Evolutionary conservation across 2,797 vertebrate genomes (phyloP).

Genomic region (Amblyraja radiata): DNA sequence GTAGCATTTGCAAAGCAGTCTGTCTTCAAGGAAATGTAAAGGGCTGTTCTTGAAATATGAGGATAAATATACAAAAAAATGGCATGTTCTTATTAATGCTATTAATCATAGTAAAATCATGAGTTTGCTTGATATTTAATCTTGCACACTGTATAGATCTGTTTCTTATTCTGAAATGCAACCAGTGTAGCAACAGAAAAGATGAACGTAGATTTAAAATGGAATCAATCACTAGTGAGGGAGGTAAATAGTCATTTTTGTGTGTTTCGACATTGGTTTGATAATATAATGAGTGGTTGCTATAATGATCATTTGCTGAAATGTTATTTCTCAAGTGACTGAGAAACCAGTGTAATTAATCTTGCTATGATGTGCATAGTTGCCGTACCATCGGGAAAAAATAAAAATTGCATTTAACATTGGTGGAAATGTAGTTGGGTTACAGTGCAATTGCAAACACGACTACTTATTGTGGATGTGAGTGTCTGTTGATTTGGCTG

Average conservation of each 20-base stretch:
- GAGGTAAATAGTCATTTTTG: background rate
- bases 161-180: background rate
- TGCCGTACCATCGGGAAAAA: background rate
- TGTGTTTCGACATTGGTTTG: background rate
- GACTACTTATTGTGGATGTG: background rate
- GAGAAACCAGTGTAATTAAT: background rate
- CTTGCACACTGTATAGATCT: too few relatives aligned
- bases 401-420: background rate
- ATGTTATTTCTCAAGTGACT: background rate
- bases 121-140: background rate
- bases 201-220: background rate
- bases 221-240: background rate
- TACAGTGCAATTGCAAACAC: background rate
- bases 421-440: background rate
- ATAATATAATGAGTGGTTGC: background rate
- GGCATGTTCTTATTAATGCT: background rate
- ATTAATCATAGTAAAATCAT: background rate
- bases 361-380: background rate
- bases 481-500: background rate
- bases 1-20: background rate
- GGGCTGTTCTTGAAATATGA: background rate
- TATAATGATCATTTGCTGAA: slow-evolving; percentile 13
- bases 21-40: background rate
- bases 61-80: background rate
- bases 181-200: background rate